These are phyloP conservation scores for Chloroclystis v-ata DNA, from an alignment of 2,888 invertebrate species.

Conservation along the genomic window DNA sequence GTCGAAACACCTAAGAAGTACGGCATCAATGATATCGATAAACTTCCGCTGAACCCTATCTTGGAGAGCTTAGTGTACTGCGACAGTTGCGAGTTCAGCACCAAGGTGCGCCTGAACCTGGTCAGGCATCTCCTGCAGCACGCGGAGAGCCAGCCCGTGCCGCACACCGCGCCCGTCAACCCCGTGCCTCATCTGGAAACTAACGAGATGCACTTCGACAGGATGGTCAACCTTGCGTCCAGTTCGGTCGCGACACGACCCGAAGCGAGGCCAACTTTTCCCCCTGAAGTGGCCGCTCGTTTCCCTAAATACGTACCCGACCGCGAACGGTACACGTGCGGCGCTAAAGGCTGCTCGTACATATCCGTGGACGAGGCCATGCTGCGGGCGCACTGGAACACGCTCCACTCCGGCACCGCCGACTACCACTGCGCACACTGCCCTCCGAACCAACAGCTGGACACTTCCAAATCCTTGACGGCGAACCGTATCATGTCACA, in stretches of 20 bases:
- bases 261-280: conserved; percentile 35
- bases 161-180: conserved; percentile 85
- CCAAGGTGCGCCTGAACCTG: conserved; percentile 85
- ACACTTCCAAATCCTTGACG: conserved; percentile 62
- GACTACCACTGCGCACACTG: conserved; percentile 86
- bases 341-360: conserved; percentile 83
- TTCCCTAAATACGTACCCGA: conserved; percentile 75
- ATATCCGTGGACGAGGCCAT: conserved; percentile 84
- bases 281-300: conserved; percentile 41
- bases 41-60: conserved; percentile 81
- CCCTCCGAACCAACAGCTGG: conserved; percentile 72
- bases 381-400: conserved; percentile 84
- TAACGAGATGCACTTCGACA: conserved; percentile 89
- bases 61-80: conserved; percentile 80
- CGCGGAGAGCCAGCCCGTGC: conserved; percentile 79
- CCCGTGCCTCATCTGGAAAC: conserved; percentile 88
- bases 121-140: conserved; percentile 84
- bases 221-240: conserved; percentile 90
- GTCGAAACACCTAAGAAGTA: conserved; percentile 44
- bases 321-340: conserved; percentile 82
- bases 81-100: conserved; percentile 81
- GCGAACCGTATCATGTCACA: conserved; percentile 83
- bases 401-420: conserved; percentile 81
- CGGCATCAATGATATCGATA: conserved; percentile 80
- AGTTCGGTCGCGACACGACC: conserved; percentile 70